Percentiles rank a stretch among this genome's conserved stretches.
Conservation (phyloP, 2,888 invertebrate species). For the Chelonus formosanus region DNA sequence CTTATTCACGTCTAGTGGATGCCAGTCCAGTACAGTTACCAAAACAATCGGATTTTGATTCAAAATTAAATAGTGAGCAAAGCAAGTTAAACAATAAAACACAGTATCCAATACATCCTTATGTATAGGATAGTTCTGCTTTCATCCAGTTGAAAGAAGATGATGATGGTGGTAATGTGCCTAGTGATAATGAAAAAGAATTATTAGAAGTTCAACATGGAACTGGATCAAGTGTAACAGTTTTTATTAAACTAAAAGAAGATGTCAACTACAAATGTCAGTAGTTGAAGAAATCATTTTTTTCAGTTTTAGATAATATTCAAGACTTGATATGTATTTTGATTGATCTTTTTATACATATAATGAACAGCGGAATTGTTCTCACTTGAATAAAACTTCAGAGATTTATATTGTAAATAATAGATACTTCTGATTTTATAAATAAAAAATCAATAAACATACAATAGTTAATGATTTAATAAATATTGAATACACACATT, state of each 20-base stretch:
- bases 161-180: conserved; percentile 50
- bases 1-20: conserved; percentile 82
- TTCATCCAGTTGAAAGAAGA: conserved; percentile 60
- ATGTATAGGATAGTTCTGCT: conserved; percentile 68
- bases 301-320: conserved; percentile 92
- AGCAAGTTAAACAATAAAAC: conserved; percentile 67
- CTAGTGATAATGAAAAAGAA: conserved; percentile 66
- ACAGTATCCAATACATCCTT: conserved; percentile 72
- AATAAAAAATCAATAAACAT: too few relatives aligned
- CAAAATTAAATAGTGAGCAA: conserved; percentile 71
- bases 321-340: conserved; percentile 95
- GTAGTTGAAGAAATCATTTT: conserved; percentile 94
- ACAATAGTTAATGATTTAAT: too few relatives aligned
- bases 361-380: too few relatives aligned
- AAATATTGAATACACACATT: conserved; percentile 5
- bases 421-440: too few relatives aligned
- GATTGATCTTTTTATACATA: too few relatives aligned
- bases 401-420: too few relatives aligned
- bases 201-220: conserved; percentile 67
- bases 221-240: conserved; percentile 76
- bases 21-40: conserved; percentile 68
- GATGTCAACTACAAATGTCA: conserved; percentile 94
- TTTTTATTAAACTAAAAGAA: conserved; percentile 89
- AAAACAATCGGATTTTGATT: conserved; percentile 77
- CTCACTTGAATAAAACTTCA: too few relatives aligned